These are phyloP conservation scores for Harpagifer antarcticus DNA, from an alignment of 2,797 vertebrate species.

Conservation along the genomic window DNA sequence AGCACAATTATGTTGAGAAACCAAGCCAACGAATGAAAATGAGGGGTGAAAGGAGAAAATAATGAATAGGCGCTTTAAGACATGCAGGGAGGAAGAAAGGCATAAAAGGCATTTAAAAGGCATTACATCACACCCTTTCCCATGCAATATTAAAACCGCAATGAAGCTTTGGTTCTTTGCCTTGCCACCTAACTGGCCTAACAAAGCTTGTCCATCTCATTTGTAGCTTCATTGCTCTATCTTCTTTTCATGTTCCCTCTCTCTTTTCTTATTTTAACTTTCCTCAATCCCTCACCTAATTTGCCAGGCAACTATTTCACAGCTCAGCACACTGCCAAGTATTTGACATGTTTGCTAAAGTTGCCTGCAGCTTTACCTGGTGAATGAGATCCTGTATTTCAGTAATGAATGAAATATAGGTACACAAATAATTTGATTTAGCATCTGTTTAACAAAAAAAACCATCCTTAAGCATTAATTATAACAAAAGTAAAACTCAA, in stretches of 20 bases:
- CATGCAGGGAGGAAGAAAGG: neutral
- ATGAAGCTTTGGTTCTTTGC: conserved; percentile 12
- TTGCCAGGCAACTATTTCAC: neutral
- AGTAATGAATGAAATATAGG: no score
- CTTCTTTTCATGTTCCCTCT: neutral
- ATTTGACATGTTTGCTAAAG: neutral
- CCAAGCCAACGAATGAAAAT: neutral
- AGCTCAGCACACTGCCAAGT: neutral
- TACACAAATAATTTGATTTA: no score
- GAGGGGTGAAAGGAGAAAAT: neutral
- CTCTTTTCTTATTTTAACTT: conserved; percentile 1
- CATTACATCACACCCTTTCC: conserved; percentile 15
- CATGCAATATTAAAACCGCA: conserved; percentile 37
- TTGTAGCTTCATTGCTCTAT: conserved; percentile 26
- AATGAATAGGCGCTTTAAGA: neutral
- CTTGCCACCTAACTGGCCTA: neutral
- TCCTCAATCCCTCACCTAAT: neutral
- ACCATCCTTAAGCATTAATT: neutral
- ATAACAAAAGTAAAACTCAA: neutral
- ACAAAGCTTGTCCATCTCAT: conserved; percentile 28
- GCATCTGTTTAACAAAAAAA: neutral
- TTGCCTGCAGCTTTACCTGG: no score
- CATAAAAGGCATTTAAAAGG: conserved; percentile 12
- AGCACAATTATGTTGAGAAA: conserved; percentile 2
- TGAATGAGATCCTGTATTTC: no score